Conservation (phyloP, 2,888 invertebrate genomes). For the Eupithecia insigniata region DNA sequence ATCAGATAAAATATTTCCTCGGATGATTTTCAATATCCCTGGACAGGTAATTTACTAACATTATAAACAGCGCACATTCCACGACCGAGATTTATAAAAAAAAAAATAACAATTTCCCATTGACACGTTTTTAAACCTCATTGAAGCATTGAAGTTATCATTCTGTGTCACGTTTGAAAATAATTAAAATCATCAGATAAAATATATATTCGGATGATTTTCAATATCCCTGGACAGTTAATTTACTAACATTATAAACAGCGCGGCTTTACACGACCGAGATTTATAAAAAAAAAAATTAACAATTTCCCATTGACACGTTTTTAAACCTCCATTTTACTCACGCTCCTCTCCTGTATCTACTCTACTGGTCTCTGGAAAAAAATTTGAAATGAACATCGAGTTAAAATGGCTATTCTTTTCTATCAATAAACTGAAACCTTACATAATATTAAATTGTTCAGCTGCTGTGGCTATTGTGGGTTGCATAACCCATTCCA, state of each 20-base stretch:
- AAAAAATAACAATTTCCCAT: neutral
- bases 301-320: neutral
- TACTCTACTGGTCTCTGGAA: neutral
- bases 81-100: neutral
- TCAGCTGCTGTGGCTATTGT: neutral
- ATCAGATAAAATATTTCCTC: neutral
- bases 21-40: neutral
- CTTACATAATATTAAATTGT: no score
- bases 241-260: conserved; percentile 5
- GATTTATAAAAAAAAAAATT: neutral
- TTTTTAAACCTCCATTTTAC: neutral
- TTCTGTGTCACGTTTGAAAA: neutral
- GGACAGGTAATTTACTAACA: conserved; percentile 3
- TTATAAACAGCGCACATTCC: neutral
- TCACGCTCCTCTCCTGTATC: neutral
- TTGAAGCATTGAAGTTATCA: neutral
- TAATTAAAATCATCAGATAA: neutral
- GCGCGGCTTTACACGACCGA: neutral
- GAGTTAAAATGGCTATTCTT: no score
- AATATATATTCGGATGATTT: neutral
- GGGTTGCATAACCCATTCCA: neutral
- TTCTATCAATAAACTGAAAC: no score
- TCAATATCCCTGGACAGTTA: neutral
- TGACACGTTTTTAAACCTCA: neutral
- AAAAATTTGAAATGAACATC: no score